Percentiles rank a stretch among this genome's conserved stretches.
These are phyloP conservation scores for Gopherus flavomarginatus DNA, from an alignment of 2,113 vertebrate genomes.

Conservation along the genomic window DNA sequence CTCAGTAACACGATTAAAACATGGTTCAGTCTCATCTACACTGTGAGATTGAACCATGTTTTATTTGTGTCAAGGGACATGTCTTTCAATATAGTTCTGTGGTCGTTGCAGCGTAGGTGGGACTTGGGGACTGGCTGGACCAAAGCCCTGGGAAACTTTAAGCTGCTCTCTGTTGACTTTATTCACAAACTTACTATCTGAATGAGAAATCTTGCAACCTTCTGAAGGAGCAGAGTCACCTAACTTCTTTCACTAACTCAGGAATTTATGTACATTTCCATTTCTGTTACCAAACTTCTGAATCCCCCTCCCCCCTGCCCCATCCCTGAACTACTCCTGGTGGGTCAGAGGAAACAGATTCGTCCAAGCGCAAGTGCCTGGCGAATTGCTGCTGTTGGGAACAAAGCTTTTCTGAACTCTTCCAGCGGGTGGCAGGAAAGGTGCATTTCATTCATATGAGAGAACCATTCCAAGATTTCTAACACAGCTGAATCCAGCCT, in stretches of 20 bases:
- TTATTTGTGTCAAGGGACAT: background rate
- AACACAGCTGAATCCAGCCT: background rate
- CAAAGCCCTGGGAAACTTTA: background rate
- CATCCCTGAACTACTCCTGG: background rate
- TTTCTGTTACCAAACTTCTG: background rate
- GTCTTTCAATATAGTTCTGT: background rate
- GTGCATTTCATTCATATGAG: too few relatives aligned
- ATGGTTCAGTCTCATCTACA: background rate
- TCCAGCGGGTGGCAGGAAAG: background rate
- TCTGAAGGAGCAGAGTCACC: background rate
- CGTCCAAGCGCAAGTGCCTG: background rate
- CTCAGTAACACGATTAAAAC: background rate
- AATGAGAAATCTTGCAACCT: background rate
- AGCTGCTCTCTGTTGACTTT: background rate
- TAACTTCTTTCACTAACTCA: background rate
- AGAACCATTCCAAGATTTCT: background rate
- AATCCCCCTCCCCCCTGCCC: background rate
- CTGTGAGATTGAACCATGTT: background rate
- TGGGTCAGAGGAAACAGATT: background rate
- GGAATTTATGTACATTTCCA: background rate
- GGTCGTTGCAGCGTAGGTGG: background rate
- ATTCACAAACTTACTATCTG: background rate
- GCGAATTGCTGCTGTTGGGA: background rate
- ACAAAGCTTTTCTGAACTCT: background rate
- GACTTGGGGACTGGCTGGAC: background rate